A percentile compares a stretch with the other conserved stretches of the same genome.
Conservation (phyloP, 1,140 invertebrate genomes). For the Zaprionus lachaisei region DNA sequence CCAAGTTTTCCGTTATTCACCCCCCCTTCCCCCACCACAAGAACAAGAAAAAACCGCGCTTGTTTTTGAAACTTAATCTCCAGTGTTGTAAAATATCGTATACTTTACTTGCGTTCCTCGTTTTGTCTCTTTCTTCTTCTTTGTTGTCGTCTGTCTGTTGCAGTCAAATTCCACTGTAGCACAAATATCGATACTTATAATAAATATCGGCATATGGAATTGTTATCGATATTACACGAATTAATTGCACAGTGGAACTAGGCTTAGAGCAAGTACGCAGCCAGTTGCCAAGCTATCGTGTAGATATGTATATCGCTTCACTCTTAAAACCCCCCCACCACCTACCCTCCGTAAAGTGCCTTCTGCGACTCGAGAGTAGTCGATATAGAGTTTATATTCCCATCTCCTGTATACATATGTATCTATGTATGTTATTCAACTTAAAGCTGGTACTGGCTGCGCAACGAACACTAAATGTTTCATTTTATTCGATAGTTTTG, state of each 20-base stretch:
- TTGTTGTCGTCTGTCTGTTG: conserved; percentile 24
- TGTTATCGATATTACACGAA: not conserved
- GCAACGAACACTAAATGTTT: not conserved
- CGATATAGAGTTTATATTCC: not conserved
- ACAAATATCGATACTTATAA: not conserved
- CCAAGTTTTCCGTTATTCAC: conserved; percentile 1
- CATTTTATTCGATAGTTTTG: not conserved
- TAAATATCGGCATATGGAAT: not conserved
- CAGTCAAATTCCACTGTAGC: conserved; percentile 14
- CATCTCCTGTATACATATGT: not conserved
- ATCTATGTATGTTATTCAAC: not conserved
- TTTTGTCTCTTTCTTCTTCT: conserved; percentile 13
- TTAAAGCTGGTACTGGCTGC: conserved; percentile 18
- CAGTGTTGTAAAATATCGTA: conserved; percentile 22
- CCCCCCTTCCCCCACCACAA: no score
- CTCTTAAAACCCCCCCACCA: not conserved
- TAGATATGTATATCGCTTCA: not conserved
- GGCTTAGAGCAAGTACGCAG: conserved; percentile 14
- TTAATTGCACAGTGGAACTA: conserved; percentile 3
- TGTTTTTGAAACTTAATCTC: not conserved
- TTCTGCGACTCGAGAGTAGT: conserved; percentile 17
- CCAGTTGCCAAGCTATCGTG: conserved; percentile 6
- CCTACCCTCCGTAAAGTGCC: conserved; percentile 20
- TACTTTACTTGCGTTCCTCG: conserved; percentile 16
- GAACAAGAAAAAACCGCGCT: conserved; percentile 29